These are phyloP conservation scores for Chrosomus eos DNA, from an alignment of 2,797 vertebrate genomes.

Conservation along the genomic window DNA sequence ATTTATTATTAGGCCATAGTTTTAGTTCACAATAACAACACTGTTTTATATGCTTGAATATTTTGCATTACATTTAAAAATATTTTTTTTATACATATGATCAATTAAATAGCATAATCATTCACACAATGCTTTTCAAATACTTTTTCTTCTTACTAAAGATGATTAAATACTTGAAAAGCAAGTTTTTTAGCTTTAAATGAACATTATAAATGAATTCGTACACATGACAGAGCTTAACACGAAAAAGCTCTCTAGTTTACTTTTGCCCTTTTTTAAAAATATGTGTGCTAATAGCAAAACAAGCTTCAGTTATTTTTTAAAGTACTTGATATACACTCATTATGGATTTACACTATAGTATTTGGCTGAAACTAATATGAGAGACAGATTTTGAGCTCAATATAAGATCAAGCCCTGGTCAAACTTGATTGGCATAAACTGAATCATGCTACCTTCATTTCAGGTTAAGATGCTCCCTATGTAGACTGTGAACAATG, in stretches of 20 bases:
- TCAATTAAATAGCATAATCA: not conserved
- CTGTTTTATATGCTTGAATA: not conserved
- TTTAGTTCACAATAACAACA: not conserved
- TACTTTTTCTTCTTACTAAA: not conserved
- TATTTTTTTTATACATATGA: not conserved
- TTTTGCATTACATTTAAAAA: not conserved
- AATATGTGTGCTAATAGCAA: not conserved
- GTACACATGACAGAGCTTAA: not conserved
- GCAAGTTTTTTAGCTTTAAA: not conserved
- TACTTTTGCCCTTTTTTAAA: not conserved
- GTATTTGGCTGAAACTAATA: not conserved
- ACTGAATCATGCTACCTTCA: not conserved
- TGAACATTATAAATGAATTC: not conserved
- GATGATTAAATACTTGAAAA: no score
- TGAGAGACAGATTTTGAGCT: not conserved
- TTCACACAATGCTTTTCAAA: not conserved
- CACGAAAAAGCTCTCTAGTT: not conserved
- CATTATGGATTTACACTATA: not conserved
- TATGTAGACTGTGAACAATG: constrained; percentile 4
- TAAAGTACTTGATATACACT: not conserved
- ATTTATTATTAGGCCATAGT: not conserved
- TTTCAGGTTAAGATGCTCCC: not conserved
- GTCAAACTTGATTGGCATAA: not conserved
- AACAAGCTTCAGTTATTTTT: not conserved
- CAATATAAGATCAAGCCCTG: not conserved